phyloP scores from a whole-genome alignment of 2,113 vertebrate genomes.

The Pithys albifrons region DNA sequence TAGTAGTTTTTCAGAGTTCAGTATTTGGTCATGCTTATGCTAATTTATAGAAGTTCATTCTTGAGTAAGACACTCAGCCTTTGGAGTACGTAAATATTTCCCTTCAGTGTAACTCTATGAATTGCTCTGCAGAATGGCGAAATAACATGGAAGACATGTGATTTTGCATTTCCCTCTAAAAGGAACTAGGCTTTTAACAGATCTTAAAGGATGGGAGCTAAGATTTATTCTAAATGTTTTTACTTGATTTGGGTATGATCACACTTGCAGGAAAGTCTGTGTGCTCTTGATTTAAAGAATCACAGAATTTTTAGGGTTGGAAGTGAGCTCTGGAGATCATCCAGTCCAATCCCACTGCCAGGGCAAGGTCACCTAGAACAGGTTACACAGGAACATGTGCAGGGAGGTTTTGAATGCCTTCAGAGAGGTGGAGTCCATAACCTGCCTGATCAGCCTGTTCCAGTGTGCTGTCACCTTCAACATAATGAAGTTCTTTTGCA shows the following conservation, averaged over 20 bases:
- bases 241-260: neutral
- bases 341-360: neutral
- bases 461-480: neutral
- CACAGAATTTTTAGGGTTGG: neutral
- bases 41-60: neutral
- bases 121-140: neutral
- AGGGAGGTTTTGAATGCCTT: neutral
- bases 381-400: neutral
- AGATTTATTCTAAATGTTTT: neutral
- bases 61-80: neutral
- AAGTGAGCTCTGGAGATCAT: neutral
- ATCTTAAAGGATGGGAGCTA: neutral
- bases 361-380: neutral
- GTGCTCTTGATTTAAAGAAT: neutral
- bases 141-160: neutral
- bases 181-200: neutral
- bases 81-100: conserved; percentile 20
- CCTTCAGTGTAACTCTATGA: neutral
- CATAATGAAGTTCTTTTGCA: neutral
- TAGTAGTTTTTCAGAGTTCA: neutral
- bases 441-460: neutral
- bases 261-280: neutral
- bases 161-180: neutral
- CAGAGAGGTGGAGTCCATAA: too few relatives aligned
- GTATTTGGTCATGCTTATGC: neutral